Base-by-base conservation (phyloP, 2,797 vertebrate genomes). In the Heliangelus exortis region DNA sequence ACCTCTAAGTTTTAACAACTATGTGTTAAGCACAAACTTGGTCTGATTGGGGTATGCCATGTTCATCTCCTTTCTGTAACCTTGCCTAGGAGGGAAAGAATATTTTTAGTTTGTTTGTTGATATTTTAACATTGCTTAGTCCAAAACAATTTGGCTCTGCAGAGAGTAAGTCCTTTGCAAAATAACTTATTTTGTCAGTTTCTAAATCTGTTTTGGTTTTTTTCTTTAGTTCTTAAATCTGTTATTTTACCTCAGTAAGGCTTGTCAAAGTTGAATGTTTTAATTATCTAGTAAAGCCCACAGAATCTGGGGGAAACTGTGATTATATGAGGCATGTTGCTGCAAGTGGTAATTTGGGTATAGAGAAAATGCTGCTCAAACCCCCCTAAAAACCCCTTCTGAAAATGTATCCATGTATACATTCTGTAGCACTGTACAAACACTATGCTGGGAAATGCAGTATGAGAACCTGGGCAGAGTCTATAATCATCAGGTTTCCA, bases 151-250 rank as follows among this genome's bases (percentile, higher is more conserved):
- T 85, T 91, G 86, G 31, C 62, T 86, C 76, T 53, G 45, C 19
- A 29, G 28, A 62, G 57, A 4, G 26, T 34, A 66, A 28, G n/a
- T 83, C 73, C 81, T 85, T 63, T 53, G 55, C 3, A 2, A 2
- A 74, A 87, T 83, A 92, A 87, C 15, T 1, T 53, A 43, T 55
- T 72, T 75, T 92, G 85, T 82, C 95, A 92, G 43, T 95, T 90
- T 89, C 77, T 59, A 93, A 96, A 93, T 93, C 87, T 1, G 1
- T 91, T 47, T 87, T 39, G 39, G 51, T 13, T 89, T 72, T 77
- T 25, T 39, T 39, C 47, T 96, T 96, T 97, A 94, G 95, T 94
- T 94, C 77, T 59, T 41, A 29, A 75, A 55, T 85, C 88, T 95
- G 51, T 96, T 92, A 85, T 90, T 96, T 97, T 93, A 72, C 90